phyloP scores from a whole-genome alignment of 2,888 invertebrate species.

The Phrixothrix hirtus region DNA sequence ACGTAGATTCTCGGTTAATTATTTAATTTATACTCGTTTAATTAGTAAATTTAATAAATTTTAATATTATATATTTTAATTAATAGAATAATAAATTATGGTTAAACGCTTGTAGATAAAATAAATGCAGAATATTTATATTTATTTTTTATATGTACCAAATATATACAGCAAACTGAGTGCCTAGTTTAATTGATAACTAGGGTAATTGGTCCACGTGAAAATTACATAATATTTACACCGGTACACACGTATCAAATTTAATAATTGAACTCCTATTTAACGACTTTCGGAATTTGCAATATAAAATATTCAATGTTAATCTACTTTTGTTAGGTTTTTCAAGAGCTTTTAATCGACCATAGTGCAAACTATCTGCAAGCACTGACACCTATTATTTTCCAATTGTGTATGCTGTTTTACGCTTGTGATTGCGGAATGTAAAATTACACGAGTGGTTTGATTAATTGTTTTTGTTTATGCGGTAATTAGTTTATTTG shows the following conservation, averaged over 20 bases:
- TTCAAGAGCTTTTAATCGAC: conserved; percentile 46
- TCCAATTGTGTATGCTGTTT: conserved; percentile 54
- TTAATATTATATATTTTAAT: too few species aligned
- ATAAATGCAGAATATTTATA: too few species aligned
- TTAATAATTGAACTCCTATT: conserved; percentile 51
- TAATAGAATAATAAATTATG: too few species aligned
- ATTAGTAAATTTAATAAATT: too few species aligned
- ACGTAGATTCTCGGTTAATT: too few species aligned
- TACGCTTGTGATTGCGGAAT: conserved; percentile 50
- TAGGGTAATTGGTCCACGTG: conserved; percentile 44
- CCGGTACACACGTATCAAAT: conserved; percentile 42
- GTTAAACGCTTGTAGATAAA: too few species aligned
- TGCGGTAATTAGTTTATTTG: conserved; percentile 53
- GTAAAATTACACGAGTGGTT: conserved; percentile 53
- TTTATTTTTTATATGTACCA: too few species aligned
- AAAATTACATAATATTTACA: conserved; percentile 42
- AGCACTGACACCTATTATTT: conserved; percentile 54
- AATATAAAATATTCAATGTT: conserved; percentile 45
- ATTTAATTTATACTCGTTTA: too few species aligned
- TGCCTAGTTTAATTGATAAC: conserved; percentile 43
- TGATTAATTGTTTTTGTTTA: conserved; percentile 57
- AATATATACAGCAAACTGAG: too few species aligned
- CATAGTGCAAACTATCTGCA: conserved; percentile 41
- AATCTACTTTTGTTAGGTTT: conserved; percentile 31
- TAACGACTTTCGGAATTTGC: conserved; percentile 50